Evolutionary conservation across 1,140 invertebrate genomes (phyloP), one percentile per base, ranked within the genome.

Genomic region (Aphis gossypii): DNA sequence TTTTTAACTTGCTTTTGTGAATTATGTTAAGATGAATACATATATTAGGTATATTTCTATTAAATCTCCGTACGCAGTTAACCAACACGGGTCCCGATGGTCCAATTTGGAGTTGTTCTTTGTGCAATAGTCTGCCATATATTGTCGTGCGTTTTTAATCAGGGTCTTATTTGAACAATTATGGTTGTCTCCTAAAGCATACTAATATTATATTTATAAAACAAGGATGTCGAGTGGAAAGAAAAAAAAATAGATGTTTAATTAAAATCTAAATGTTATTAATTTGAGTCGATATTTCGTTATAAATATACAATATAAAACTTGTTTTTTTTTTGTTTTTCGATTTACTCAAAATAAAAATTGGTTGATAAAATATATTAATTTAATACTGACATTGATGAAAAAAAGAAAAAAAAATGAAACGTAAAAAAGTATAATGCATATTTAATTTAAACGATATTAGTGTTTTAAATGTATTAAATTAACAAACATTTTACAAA

Each of bases 101-200:
- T 18, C 54, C 89, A 90, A 90, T 90, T 90, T 90, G 6, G n/a
- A 88, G 54, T 68, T 25, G 51, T 90, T 90, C 56, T 90, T 90
- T 60, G 89, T 54, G 54, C 56, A 21, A 87, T 51, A 51, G 46
- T 51, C n/a, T 51, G 46, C 46, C 30, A 21, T 88, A 88, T 88
- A 48, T 88, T 51, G 86, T 88, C 46, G 46, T 35, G n/a, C 30
- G 86, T n/a, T 88, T 88, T 87, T 88, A 88, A 88, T 88, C 46
- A 88, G 46, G 30, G 86, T 88, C 35, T 88, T 51, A 88, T n/a
- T 46, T 46, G 23, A 86, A 44, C 83, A 30, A 44, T 86, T 44
- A 44, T 30, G 38, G 83, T 30, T 41, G 14, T 44, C 41, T 86
- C 0, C 23, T 44, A 46, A 83, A 38, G 35, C 21, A 38, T 23